Evolutionary conservation across 2,113 vertebrate species (phyloP).

Genomic region (Pelmatolapia mariae): DNA sequence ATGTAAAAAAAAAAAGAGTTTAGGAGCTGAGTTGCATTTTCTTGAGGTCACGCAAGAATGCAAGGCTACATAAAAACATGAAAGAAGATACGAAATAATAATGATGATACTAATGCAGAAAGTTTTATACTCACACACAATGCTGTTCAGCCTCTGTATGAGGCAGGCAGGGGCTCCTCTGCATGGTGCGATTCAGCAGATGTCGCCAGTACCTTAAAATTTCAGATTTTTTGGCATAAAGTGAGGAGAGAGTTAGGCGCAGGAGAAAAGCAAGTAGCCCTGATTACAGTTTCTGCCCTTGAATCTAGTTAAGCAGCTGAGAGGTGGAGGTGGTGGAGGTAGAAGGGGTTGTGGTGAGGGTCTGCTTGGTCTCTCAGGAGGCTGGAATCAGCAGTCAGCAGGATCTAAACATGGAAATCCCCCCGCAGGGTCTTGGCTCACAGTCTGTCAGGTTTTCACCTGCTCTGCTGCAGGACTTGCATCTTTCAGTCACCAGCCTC

Average conservation of each 20-base stretch:
- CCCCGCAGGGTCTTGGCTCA: not conserved
- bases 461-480: not conserved
- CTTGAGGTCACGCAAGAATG: not conserved
- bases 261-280: not conserved
- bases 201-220: not conserved
- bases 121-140: slow-evolving; percentile 1
- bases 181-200: not conserved
- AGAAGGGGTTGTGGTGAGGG: not conserved
- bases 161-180: not conserved
- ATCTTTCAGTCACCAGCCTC: not conserved
- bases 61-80: not conserved
- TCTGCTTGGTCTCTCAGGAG: not conserved
- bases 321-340: not conserved
- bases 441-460: not conserved
- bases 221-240: not conserved
- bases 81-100: not conserved
- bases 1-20: not conserved
- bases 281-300: not conserved
- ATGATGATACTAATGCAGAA: not conserved
- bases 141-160: not conserved
- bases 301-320: not conserved
- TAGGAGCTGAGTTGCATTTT: not conserved
- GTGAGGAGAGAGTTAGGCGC: not conserved
- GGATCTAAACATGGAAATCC: slow-evolving; percentile 42
- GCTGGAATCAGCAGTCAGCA: slow-evolving; percentile 11